Base-by-base conservation (phyloP, 2,888 invertebrate species). In the Ashinkailepas kermadecensis region DNA sequence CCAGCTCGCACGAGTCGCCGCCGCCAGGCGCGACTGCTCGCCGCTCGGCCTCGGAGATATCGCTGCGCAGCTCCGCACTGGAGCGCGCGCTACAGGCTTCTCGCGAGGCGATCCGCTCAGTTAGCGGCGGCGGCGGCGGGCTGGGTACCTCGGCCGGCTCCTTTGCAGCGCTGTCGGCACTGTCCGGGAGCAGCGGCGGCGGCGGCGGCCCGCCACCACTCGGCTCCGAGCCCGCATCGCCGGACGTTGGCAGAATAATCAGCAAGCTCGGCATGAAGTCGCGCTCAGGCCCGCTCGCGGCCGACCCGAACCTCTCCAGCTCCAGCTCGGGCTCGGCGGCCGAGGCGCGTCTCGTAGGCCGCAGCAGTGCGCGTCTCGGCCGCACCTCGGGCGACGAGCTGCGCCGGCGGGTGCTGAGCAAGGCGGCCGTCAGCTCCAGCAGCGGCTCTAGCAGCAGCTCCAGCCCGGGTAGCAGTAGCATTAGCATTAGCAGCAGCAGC, bases 41-140 rank as follows among this genome's bases (percentile, higher is more conserved):
- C 39, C 39, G 39, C 39, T 74, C 54, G 54, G 74, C 74, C 6
- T 74, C 74, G 15, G 74, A 74, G 78, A 23, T 57, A n/a, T 78
- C 78, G 0, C 57, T 78, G 78, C 78, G 78, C 78, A 58, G 58
- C 78, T 78, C 78, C 58, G 78, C 57, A 23, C 78, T 78, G 78
- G 58, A 58, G 57, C 58, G 57, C 23, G 78, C 78, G 23, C 78
- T 57, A 3, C 58, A 78, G 78, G 74, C 74, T 7, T 74, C 74
- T 9, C 74, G 74, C 74, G 54, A 74, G 74, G 74, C 74, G 21
- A 74, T 74, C 54, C 39, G 74, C 18, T 54, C 74, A 0, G 54
- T 74, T 7, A 74, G 54, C 9, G 21, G 65, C 23, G 23, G 23
- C n/a, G 65, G 65, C 65, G 70, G 39, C 59, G 59, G 11, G 12